Base-by-base conservation (phyloP, 2,797 vertebrate genomes). In the Mastacembelus armatus region DNA sequence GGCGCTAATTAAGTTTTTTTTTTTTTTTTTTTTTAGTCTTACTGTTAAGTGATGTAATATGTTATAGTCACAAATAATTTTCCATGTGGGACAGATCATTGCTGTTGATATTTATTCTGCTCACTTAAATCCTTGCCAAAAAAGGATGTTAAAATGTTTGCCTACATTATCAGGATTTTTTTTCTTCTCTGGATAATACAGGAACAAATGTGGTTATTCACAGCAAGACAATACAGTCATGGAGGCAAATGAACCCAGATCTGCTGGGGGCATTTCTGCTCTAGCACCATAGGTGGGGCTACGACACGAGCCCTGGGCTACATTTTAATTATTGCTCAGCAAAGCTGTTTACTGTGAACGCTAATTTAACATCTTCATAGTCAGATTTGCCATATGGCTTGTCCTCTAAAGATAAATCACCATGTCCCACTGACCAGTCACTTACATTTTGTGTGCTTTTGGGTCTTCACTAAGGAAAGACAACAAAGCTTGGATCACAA, bases 1-100 rank as follows among this genome's bases (percentile, higher is more conserved):
- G 86, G 77, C 43, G 3, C 78, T 85, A 88, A 91, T 91, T 84
- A 87, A 58, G 73, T 72, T 77, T 63, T 73, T 67, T 71, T 66
- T 42, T 58, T 57, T 30, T n/a, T 38, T 18, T 9, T 64, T 18
- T 15, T 32, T 12, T 44, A 69, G 54, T 83, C 66, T 74, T 68
- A 66, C 66, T 44, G 40, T 86, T 88, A 85, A 81, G 74, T 88
- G 83, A 87, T 90, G 81, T 81, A 84, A 88, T 88, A 74, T 69
- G 66, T 84, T 83, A 85, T 73, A 75, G 68, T 83, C 77, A 69
- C 74, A 86, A 86, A 85, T 86, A 81, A 88, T 82, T 68, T 79
- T 83, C 69, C 85, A 69, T 54, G 48, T 76, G 78, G 77, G 76
- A 85, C 63, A 66, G 56, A 87, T 83, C 43, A 71, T 82, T 79